Conservation (phyloP, 2,888 invertebrate genomes). For the Apomyelois bistriatella region DNA sequence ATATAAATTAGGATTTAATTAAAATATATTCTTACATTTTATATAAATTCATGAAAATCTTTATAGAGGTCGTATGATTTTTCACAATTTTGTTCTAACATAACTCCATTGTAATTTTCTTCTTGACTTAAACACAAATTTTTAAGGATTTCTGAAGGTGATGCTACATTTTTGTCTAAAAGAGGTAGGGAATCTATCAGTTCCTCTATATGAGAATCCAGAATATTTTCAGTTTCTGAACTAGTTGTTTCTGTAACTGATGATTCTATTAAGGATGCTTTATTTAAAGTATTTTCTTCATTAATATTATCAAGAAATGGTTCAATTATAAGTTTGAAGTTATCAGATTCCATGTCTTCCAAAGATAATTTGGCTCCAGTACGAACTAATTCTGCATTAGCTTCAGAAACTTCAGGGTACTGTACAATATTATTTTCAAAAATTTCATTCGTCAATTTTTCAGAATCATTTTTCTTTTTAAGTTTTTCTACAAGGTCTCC, state of each 20-base stretch:
- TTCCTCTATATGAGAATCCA: constrained; percentile 53
- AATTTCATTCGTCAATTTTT: constrained; percentile 8
- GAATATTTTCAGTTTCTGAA: constrained; percentile 48
- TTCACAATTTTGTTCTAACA: constrained; percentile 28
- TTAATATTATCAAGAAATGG: constrained; percentile 34
- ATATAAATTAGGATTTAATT: not conserved
- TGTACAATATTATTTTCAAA: constrained; percentile 23
- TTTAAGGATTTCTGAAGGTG: constrained; percentile 83
- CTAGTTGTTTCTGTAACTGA: constrained; percentile 18
- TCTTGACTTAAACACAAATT: constrained; percentile 80
- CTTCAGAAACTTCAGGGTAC: constrained; percentile 56
- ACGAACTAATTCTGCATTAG: constrained; percentile 64
- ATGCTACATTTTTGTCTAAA: constrained; percentile 77
- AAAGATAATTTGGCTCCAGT: constrained; percentile 68
- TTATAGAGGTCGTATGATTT: constrained; percentile 35
- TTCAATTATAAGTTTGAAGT: constrained; percentile 58
- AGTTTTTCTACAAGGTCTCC: constrained; percentile 74
- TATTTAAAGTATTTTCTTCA: constrained; percentile 10
- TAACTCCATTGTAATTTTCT: constrained; percentile 43
- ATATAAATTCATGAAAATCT: constrained; percentile 42
- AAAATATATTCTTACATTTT: not conserved
- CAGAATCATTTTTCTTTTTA: constrained; percentile 54
- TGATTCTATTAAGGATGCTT: not conserved
- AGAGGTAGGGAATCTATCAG: constrained; percentile 48
- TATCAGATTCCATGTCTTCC: constrained; percentile 72